These are phyloP conservation scores for Amorpha juglandis DNA, from an alignment of 2,888 invertebrate genomes.

Conservation along the genomic window DNA sequence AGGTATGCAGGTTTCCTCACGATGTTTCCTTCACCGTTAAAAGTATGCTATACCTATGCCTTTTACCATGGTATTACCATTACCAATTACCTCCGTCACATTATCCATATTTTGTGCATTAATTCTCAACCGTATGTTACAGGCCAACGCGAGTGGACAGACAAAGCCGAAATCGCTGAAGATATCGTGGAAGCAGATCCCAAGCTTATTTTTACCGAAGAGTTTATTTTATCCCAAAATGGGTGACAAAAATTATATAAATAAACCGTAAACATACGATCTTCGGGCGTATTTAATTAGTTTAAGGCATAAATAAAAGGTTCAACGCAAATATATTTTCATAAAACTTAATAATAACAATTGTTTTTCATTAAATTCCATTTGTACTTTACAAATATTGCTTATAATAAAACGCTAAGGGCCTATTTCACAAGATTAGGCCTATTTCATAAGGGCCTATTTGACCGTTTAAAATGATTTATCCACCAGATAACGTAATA, in stretches of 20 bases:
- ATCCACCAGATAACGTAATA: too few relatives aligned
- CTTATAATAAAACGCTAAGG: too few relatives aligned
- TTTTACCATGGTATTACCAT: too few relatives aligned
- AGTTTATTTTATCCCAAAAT: conserved; percentile 58
- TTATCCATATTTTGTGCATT: too few relatives aligned
- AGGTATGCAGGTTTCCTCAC: too few relatives aligned
- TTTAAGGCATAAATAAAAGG: conserved; percentile 1
- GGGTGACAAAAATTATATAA: conserved; percentile 49
- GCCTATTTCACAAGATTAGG: too few relatives aligned
- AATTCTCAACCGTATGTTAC: conserved; percentile 43
- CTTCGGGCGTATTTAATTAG: background rate
- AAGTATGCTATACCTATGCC: too few relatives aligned
- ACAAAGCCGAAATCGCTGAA: conserved; percentile 57
- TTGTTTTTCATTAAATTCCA: conserved; percentile 16
- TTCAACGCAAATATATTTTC: conserved; percentile 24
- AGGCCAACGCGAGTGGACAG: conserved; percentile 50
- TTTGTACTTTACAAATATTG: conserved; percentile 6
- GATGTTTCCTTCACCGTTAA: too few relatives aligned
- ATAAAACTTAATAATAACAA: conserved; percentile 25
- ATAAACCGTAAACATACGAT: conserved; percentile 40
- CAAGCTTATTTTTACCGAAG: conserved; percentile 63
- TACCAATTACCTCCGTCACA: too few relatives aligned
- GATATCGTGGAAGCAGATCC: conserved; percentile 67
- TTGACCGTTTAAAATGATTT: too few relatives aligned
- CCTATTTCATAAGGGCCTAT: too few relatives aligned